phyloP scores from a whole-genome alignment of 1,140 invertebrate species.

The Drosophila neocordata region DNA sequence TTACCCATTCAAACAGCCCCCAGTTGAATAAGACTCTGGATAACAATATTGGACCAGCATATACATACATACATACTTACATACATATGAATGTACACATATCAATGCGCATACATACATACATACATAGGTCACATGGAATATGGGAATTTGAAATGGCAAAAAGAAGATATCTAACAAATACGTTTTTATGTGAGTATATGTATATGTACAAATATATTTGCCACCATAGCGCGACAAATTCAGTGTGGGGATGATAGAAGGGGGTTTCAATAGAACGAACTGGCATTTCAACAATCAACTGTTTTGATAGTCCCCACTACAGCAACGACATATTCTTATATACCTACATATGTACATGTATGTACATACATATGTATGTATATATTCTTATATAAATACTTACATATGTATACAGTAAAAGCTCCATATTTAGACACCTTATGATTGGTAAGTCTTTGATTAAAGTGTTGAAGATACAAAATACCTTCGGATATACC shows the following conservation, averaged over 20 bases:
- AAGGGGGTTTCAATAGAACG: background rate
- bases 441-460: background rate
- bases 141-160: conserved; percentile 6
- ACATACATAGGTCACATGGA: conserved; percentile 1
- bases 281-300: conserved; percentile 2
- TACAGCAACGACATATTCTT: background rate
- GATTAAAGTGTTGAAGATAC: background rate
- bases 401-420: background rate
- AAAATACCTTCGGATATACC: no score
- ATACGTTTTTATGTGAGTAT: conserved; percentile 1
- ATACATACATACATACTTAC: background rate
- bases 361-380: no score
- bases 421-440: conserved; percentile 1
- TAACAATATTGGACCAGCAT: background rate
- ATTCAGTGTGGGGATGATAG: background rate
- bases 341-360: no score
- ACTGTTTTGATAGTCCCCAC: background rate
- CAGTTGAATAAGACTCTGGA: conserved; percentile 1
- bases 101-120: no score
- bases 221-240: background rate
- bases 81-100: background rate
- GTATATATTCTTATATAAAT: no score
- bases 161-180: conserved; percentile 12
- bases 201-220: background rate
- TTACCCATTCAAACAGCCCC: background rate